These are phyloP conservation scores for Sebastes itinus DNA, from an alignment of 2,797 vertebrate species.

Conservation along the genomic window DNA sequence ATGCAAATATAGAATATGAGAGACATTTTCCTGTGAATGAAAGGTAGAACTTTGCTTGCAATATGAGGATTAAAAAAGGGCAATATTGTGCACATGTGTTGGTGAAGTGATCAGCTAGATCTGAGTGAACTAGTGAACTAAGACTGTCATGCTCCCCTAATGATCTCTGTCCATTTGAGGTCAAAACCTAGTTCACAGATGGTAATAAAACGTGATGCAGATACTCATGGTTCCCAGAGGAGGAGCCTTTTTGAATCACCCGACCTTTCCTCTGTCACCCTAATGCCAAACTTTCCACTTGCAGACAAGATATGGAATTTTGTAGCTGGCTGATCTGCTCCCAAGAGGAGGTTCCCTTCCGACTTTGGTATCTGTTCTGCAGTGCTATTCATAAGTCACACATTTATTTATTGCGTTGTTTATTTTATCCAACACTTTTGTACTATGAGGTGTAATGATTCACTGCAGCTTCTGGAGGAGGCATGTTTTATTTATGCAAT, in stretches of 20 bases:
- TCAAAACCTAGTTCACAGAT: not conserved
- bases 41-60: not conserved
- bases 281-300: not conserved
- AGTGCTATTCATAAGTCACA: not conserved
- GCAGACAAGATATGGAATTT: not conserved
- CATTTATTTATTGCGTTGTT: not conserved
- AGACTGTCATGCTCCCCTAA: not conserved
- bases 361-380: not conserved
- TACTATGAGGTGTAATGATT: not conserved
- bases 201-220: not conserved
- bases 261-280: not conserved
- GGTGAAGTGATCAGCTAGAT: not conserved
- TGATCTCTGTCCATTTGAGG: not conserved
- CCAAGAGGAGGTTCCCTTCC: not conserved
- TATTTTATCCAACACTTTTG: not conserved
- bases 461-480: not conserved
- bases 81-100: not conserved
- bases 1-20: not conserved
- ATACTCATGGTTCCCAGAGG: not conserved
- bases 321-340: not conserved
- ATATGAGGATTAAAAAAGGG: not conserved
- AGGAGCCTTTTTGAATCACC: not conserved
- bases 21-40: not conserved
- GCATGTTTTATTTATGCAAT: constrained; percentile 28
- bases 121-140: not conserved